A percentile compares a stretch with the other conserved stretches of the same genome.
Conservation (phyloP, 2,797 vertebrate genomes). For the Moxostoma hubbsi region DNA sequence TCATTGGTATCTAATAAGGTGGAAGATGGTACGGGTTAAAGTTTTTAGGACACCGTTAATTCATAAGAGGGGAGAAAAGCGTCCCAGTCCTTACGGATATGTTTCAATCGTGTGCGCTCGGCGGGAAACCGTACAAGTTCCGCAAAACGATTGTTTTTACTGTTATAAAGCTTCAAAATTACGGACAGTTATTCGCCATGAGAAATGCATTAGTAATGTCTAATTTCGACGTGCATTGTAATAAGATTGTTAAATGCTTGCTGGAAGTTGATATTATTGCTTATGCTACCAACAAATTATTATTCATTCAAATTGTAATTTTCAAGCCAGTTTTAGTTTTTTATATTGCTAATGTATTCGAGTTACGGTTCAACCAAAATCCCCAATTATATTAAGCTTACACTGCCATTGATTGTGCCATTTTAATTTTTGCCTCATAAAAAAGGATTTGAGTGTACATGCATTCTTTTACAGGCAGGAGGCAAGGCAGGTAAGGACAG, state of each 20-base stretch:
- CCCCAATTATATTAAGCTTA: not conserved
- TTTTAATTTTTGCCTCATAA: not conserved
- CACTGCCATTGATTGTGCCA: not conserved
- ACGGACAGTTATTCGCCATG: not conserved
- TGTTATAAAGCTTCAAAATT: not conserved
- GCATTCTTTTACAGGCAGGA: conserved; percentile 81
- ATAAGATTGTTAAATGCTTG: no score
- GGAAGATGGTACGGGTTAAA: not conserved
- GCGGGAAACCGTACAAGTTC: not conserved
- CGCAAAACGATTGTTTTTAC: not conserved
- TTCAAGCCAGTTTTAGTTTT: not conserved
- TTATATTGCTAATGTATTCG: no score
- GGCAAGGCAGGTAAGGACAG: conserved; percentile 97
- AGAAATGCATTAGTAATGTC: not conserved
- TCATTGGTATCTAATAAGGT: not conserved
- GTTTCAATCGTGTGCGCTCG: no score
- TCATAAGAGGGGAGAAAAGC: not conserved
- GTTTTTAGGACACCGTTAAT: not conserved
- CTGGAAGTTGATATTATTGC: no score
- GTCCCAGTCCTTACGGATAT: no score
- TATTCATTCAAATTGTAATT: not conserved
- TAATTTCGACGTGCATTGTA: no score
- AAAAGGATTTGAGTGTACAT: no score
- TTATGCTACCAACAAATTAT: not conserved
- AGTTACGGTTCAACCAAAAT: not conserved